Evolutionary conservation across 1,140 invertebrate species (phyloP).

Genomic region (Hylyphantes graminicola): DNA sequence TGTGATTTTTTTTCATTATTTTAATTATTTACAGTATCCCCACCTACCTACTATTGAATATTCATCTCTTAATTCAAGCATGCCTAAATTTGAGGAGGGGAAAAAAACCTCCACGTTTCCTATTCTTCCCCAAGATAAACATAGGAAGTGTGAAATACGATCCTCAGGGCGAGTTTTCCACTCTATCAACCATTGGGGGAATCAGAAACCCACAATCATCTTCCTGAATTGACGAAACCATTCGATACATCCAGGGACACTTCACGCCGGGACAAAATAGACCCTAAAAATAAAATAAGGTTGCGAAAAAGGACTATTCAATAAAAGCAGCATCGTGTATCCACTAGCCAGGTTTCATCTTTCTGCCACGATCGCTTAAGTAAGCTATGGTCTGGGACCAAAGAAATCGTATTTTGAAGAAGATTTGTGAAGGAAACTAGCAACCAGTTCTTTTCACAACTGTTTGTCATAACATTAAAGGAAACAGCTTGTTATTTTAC

Average conservation of each 20-base stretch:
- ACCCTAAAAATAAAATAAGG: background rate
- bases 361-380: slow-evolving; percentile 40
- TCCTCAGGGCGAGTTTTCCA: background rate
- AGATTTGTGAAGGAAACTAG: too few relatives aligned
- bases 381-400: slow-evolving; percentile 37
- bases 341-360: slow-evolving; percentile 23
- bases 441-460: too few relatives aligned
- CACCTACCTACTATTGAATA: too few relatives aligned
- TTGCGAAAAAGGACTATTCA: slow-evolving; percentile 32
- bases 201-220: slow-evolving; percentile 41
- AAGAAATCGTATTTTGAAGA: background rate
- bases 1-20: too few relatives aligned
- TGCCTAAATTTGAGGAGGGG: too few relatives aligned
- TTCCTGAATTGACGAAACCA: slow-evolving; percentile 16
- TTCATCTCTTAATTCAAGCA: too few relatives aligned
- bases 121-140: too few relatives aligned
- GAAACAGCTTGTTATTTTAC: too few relatives aligned
- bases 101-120: too few relatives aligned
- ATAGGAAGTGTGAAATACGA: too few relatives aligned
- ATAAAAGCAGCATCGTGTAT: slow-evolving; percentile 32
- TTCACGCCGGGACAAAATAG: slow-evolving; percentile 18
- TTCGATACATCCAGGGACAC: slow-evolving; percentile 16
- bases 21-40: too few relatives aligned
- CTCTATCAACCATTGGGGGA: background rate
- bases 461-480: too few relatives aligned